Evolutionary conservation across 2,888 invertebrate genomes (phyloP).

Genomic region (Ectropis crepuscularia): DNA sequence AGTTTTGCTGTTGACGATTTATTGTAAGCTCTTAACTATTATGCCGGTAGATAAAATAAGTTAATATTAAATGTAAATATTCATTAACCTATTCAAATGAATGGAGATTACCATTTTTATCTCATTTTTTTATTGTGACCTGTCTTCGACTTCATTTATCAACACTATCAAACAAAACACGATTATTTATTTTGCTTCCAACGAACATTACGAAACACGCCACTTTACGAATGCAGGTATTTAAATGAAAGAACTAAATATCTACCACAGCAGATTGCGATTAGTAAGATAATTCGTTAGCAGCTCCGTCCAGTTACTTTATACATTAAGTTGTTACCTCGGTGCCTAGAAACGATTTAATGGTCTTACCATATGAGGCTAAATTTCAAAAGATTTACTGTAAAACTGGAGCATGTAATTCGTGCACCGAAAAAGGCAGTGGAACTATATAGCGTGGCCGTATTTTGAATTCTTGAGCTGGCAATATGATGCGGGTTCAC

Average conservation of each 20-base stretch:
- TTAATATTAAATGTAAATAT: not conserved
- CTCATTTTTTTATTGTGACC: not conserved
- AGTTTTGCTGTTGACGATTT: no score
- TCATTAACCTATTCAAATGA: conserved; percentile 9
- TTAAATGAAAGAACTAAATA: not conserved
- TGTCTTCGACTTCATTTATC: conserved; percentile 3
- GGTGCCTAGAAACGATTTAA: conserved; percentile 39
- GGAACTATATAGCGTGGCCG: conserved; percentile 1
- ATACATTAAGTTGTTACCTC: not conserved
- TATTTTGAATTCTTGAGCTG: conserved; percentile 7
- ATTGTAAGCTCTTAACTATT: not conserved
- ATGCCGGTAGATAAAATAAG: not conserved
- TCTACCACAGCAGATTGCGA: no score
- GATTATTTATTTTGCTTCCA: not conserved
- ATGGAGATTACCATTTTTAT: conserved; percentile 8
- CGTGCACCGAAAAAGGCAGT: conserved; percentile 21
- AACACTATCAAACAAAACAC: conserved; percentile 1
- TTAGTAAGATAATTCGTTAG: not conserved
- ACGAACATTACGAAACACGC: conserved; percentile 25
- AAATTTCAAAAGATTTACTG: conserved; percentile 43
- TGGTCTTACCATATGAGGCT: conserved; percentile 36
- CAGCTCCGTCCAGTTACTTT: not conserved
- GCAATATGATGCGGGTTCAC: not conserved
- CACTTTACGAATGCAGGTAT: no score
- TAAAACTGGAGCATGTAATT: conserved; percentile 44